phyloP scores from a whole-genome alignment of 2,888 invertebrate genomes.

The Troglohyphantes excavatus region DNA sequence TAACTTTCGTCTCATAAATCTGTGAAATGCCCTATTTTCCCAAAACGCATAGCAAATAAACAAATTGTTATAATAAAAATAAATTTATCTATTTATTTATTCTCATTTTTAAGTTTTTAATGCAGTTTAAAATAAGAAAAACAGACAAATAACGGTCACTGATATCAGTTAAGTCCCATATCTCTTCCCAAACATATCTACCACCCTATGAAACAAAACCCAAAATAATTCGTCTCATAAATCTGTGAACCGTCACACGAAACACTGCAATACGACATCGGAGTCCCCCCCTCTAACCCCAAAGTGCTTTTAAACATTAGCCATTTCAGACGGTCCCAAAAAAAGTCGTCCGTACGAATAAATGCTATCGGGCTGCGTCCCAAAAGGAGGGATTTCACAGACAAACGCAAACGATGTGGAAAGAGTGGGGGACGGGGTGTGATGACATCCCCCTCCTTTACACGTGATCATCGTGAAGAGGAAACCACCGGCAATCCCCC shows the following conservation, averaged over 20 bases:
- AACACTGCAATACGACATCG: background rate
- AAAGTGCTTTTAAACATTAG: constrained; percentile 9
- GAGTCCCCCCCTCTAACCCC: background rate
- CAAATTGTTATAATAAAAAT: too few species aligned
- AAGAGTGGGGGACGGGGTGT: background rate
- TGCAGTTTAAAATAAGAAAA: too few species aligned
- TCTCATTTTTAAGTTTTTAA: too few species aligned
- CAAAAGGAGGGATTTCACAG: background rate
- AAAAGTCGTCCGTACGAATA: constrained; percentile 29
- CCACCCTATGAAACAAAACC: background rate
- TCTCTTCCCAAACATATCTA: too few species aligned
- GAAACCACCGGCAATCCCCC: constrained; percentile 29
- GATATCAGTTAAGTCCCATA: too few species aligned
- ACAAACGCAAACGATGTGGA: background rate
- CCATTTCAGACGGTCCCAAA: background rate
- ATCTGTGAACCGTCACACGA: background rate
- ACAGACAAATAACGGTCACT: too few species aligned
- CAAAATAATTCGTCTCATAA: background rate
- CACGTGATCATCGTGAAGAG: constrained; percentile 30
- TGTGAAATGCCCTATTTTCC: too few species aligned
- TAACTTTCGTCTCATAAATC: too few species aligned
- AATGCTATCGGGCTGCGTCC: background rate
- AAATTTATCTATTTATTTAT: too few species aligned
- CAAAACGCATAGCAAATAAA: too few species aligned
- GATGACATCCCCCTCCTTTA: constrained; percentile 4